These are phyloP conservation scores for Pituophis catenifer DNA, from an alignment of 2,113 vertebrate species.

Conservation along the genomic window DNA sequence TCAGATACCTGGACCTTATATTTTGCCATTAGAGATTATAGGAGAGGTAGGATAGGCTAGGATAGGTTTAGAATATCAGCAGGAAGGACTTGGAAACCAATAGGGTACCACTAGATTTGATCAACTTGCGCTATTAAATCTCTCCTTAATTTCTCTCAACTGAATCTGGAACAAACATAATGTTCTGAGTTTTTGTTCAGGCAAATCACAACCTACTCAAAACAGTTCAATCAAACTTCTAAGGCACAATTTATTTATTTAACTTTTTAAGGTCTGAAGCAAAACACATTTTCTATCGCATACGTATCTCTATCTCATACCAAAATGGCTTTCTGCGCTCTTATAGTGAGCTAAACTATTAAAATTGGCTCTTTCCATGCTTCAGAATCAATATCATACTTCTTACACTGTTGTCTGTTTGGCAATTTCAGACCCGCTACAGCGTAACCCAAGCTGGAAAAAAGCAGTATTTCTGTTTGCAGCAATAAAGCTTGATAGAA, in stretches of 20 bases:
- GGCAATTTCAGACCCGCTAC: not conserved
- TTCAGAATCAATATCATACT: not conserved
- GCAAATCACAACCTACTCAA: not conserved
- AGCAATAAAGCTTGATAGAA: not conserved
- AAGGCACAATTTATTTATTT: not conserved
- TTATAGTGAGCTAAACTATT: not conserved
- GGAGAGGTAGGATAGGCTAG: not conserved
- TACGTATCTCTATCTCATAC: not conserved
- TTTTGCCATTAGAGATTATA: not conserved
- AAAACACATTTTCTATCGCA: not conserved
- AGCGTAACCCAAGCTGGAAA: not conserved
- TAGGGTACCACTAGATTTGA: not conserved
- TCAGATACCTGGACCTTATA: not conserved
- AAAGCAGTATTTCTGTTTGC: not conserved
- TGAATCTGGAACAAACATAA: not conserved
- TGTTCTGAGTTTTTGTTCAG: not conserved
- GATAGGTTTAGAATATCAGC: not conserved
- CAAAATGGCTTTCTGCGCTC: not conserved
- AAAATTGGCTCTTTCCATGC: not conserved
- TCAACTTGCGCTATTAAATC: not conserved
- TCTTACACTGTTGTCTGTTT: not conserved
- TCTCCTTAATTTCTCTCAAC: not conserved
- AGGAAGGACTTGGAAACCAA: not conserved
- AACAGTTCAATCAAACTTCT: not conserved
- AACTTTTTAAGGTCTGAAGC: not conserved